Evolutionary conservation across 2,888 invertebrate species (phyloP).

Genomic region (Bombyx huttoni): DNA sequence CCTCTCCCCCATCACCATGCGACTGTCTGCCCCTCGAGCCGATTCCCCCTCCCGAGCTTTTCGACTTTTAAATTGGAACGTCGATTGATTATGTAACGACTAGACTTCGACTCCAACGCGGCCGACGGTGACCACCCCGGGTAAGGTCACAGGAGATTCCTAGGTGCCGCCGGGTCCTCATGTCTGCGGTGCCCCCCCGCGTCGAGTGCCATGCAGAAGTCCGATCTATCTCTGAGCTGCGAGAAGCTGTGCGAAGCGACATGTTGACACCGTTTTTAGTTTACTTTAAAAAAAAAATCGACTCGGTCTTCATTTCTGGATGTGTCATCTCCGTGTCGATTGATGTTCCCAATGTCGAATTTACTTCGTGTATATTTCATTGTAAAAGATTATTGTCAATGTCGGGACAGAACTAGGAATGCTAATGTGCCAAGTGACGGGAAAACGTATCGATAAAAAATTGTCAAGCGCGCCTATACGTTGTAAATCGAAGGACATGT

Average conservation of each 20-base stretch:
- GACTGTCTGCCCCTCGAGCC: conserved; percentile 45
- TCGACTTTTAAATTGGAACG: conserved; percentile 36
- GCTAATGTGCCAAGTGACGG: no score
- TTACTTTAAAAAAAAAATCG: not conserved
- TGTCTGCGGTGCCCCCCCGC: no score
- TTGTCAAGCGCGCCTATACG: no score
- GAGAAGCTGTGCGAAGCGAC: no score
- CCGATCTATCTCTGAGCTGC: no score
- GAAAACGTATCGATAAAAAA: not conserved
- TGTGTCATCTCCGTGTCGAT: not conserved
- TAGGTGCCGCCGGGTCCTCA: no score
- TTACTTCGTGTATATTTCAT: not conserved
- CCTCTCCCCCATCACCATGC: conserved; percentile 22
- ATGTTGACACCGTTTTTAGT: not conserved
- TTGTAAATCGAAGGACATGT: no score
- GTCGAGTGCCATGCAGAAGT: no score
- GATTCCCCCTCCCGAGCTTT: conserved; percentile 58
- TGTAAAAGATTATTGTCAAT: not conserved
- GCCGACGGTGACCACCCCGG: no score
- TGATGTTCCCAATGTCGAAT: not conserved
- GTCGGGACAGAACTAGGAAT: no score
- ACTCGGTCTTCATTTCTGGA: not conserved
- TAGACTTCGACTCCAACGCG: no score
- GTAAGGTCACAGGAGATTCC: no score
- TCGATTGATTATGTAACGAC: not conserved